phyloP scores from a whole-genome alignment of 2,797 vertebrate genomes.

The Sylvilagus floridanus region DNA sequence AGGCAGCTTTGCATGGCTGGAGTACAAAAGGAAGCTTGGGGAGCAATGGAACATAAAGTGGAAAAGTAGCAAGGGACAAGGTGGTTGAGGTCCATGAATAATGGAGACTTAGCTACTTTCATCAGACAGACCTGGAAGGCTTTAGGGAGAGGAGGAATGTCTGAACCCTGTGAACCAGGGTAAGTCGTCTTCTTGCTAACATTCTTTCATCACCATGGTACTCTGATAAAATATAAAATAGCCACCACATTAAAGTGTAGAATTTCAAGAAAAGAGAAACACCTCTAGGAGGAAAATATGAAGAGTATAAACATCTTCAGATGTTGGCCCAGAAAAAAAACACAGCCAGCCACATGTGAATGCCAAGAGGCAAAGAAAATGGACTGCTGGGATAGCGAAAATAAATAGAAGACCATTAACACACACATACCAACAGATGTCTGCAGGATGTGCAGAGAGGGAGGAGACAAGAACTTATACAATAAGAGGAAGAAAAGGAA shows the following conservation, averaged over 20 bases:
- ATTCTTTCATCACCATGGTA: background rate
- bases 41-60: background rate
- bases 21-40: background rate
- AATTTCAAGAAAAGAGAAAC: background rate
- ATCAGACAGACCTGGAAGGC: background rate
- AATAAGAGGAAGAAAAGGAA: background rate
- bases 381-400: background rate
- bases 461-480: background rate
- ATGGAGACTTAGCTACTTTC: background rate
- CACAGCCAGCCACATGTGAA: background rate
- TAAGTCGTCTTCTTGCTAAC: background rate
- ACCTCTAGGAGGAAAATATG: background rate
- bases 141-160: background rate
- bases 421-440: background rate
- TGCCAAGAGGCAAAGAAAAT: background rate
- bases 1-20: background rate
- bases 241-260: background rate
- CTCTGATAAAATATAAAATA: background rate
- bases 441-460: background rate
- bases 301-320: background rate
- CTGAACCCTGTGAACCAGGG: background rate
- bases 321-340: background rate
- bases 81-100: background rate
- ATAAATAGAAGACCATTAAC: background rate
- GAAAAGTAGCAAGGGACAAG: background rate